phyloP scores from a whole-genome alignment of 2,888 invertebrate genomes.

The Acleris literana region DNA sequence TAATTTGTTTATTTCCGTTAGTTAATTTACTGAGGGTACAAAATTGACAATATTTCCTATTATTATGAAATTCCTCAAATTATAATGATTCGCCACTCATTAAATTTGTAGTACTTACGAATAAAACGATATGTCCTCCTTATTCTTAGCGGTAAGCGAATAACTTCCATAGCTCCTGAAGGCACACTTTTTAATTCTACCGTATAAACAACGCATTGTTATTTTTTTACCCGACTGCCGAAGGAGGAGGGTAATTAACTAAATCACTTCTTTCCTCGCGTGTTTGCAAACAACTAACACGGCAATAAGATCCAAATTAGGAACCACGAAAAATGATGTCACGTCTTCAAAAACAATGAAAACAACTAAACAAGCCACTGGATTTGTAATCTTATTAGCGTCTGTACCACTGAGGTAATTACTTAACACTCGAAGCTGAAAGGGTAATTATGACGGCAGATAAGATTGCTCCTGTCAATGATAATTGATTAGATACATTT shows the following conservation, averaged over 20 bases:
- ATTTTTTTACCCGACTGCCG: not conserved
- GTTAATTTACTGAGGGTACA: no score
- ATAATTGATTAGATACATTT: conserved; percentile 4
- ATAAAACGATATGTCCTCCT: not conserved
- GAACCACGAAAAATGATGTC: not conserved
- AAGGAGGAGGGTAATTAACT: no score
- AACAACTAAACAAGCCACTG: not conserved
- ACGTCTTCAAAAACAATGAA: not conserved
- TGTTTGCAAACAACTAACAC: not conserved
- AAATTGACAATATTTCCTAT: no score
- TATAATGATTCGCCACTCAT: not conserved
- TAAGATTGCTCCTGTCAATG: conserved; percentile 9
- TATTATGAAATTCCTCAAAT: no score
- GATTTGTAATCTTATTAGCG: not conserved
- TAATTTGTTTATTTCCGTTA: no score
- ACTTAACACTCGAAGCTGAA: not conserved
- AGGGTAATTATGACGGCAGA: not conserved
- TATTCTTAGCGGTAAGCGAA: not conserved
- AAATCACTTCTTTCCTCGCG: not conserved
- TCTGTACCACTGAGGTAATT: not conserved
- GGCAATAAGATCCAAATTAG: conserved; percentile 1
- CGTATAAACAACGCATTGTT: conserved; percentile 2
- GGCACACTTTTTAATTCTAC: not conserved
- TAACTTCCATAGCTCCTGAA: conserved; percentile 7
- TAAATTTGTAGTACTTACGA: not conserved